Evolutionary conservation across 2,113 vertebrate genomes (phyloP).

Genomic region (Setophaga petechia): DNA sequence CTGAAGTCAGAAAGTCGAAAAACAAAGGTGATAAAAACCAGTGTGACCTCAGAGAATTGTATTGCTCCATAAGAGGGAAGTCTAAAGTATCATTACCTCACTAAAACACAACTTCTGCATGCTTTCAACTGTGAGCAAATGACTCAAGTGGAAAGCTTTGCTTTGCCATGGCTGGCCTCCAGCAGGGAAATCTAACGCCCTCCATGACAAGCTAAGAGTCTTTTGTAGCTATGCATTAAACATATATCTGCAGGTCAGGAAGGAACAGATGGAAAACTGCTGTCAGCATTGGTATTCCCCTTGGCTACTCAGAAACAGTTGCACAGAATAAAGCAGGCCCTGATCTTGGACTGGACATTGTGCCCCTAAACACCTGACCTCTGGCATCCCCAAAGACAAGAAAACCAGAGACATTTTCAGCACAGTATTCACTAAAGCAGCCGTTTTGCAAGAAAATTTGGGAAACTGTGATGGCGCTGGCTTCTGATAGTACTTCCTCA

Average conservation of each 20-base stretch:
- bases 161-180: slow-evolving; percentile 29
- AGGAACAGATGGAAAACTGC: not conserved
- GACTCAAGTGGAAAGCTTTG: slow-evolving; percentile 28
- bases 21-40: not conserved
- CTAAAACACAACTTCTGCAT: not conserved
- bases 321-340: not conserved
- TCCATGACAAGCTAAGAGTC: not conserved
- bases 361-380: not conserved
- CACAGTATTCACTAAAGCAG: not conserved
- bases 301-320: not conserved
- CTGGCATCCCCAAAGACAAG: not conserved
- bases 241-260: not conserved
- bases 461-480: not conserved
- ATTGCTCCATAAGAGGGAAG: not conserved
- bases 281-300: not conserved
- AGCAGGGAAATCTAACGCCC: slow-evolving; percentile 43
- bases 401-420: not conserved
- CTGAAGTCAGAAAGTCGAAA: not conserved
- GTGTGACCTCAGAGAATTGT: not conserved
- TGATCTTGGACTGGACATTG: not conserved
- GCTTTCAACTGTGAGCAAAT: not conserved
- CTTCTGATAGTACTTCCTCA: not conserved
- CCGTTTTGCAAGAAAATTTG: not conserved
- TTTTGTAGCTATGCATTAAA: slow-evolving; percentile 65
- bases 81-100: not conserved